Percentiles rank a stretch among this genome's conserved stretches.
These are phyloP conservation scores for Protonemura montana DNA, from an alignment of 2,888 invertebrate species.

Conservation along the genomic window DNA sequence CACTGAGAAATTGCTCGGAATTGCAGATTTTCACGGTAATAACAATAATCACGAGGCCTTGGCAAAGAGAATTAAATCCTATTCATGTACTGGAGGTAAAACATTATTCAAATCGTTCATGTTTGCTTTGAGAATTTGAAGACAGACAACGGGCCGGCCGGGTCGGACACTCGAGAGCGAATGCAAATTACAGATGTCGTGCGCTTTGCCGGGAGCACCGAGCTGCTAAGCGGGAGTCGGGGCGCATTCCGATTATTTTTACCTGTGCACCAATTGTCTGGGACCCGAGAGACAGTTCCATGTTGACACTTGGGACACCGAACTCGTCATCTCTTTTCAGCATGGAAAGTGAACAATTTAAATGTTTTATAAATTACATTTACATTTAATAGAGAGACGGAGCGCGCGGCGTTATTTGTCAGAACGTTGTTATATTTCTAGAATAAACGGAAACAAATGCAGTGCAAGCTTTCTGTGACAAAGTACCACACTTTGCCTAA, in stretches of 20 bases:
- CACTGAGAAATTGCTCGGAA: background rate
- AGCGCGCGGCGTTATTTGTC: background rate
- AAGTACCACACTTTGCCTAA: background rate
- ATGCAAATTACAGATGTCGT: slow-evolving; percentile 9
- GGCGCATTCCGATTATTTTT: background rate
- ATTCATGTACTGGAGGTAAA: slow-evolving; percentile 21
- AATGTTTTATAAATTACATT: no score
- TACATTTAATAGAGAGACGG: no score
- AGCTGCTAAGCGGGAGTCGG: background rate
- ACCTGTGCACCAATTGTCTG: background rate
- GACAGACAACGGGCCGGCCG: background rate
- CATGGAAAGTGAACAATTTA: background rate
- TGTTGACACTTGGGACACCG: background rate
- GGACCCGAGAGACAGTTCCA: background rate
- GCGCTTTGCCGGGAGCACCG: background rate
- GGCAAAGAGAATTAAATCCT: slow-evolving; percentile 14
- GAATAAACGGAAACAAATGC: background rate
- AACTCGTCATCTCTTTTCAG: background rate
- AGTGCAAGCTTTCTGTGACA: background rate
- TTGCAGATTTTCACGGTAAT: slow-evolving; percentile 7
- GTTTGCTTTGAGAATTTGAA: slow-evolving; percentile 9
- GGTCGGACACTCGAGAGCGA: background rate
- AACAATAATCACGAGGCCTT: slow-evolving; percentile 7
- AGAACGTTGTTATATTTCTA: background rate
- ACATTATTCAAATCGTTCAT: slow-evolving; percentile 21